Conservation (phyloP, 2,797 vertebrate genomes). For the Knipowitschia caucasica region DNA sequence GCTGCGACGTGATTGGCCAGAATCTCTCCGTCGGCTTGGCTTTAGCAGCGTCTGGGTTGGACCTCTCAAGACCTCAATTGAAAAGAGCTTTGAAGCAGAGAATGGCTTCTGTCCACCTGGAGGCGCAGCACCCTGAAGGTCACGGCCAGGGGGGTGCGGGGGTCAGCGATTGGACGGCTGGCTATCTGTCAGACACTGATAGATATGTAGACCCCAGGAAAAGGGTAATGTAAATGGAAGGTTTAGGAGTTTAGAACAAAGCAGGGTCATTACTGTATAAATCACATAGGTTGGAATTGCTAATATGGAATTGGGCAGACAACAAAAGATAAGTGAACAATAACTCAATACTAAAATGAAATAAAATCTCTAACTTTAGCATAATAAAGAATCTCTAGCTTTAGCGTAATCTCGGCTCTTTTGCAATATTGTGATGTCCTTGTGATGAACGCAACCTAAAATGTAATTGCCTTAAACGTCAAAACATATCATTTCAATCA, state of each 20-base stretch:
- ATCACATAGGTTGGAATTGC: neutral
- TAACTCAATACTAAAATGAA: no score
- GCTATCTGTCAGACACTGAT: constrained; percentile 50
- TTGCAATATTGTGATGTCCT: no score
- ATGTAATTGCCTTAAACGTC: no score
- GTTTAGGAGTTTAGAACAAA: constrained; percentile 15
- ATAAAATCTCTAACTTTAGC: no score
- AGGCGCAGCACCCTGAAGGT: constrained; percentile 50
- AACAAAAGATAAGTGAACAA: no score
- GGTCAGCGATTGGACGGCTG: constrained; percentile 25
- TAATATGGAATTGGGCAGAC: constrained; percentile 1
- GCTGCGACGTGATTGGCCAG: constrained; percentile 15
- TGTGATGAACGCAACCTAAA: no score
- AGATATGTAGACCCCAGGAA: constrained; percentile 36
- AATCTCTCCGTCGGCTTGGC: constrained; percentile 25
- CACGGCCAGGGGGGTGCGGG: constrained; percentile 46
- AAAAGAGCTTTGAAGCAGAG: constrained; percentile 66
- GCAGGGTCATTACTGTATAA: neutral
- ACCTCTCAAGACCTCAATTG: constrained; percentile 71
- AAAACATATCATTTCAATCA: no score
- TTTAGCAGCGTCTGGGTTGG: constrained; percentile 29
- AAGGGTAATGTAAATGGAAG: constrained; percentile 28
- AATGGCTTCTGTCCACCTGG: constrained; percentile 63
- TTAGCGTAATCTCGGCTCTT: no score
- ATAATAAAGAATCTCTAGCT: no score